Evolutionary conservation across 2,113 vertebrate genomes (phyloP), one percentile per base, ranked within the genome.

Genomic region (Myocastor coypus): DNA sequence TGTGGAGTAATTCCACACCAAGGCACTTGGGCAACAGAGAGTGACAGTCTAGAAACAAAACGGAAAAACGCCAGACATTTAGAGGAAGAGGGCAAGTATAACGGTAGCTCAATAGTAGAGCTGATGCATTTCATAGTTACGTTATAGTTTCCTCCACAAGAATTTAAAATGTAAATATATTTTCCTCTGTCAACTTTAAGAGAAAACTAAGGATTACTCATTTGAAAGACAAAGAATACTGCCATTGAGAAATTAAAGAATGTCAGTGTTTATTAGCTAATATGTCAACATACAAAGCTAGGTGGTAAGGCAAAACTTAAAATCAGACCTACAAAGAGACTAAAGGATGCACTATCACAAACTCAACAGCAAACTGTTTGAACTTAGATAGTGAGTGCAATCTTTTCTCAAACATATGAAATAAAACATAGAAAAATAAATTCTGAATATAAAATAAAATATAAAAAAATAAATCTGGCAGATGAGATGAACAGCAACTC

Each of bases 21-120:
- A 98, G 98, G 98, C 98, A 98, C 98, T 99, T 98, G 98, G 98
- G 97, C 98, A 99, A 97, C 98, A 99, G 83, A 99, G 98, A 91
- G 98, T 98, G 97, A 99, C 97, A 75, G 98, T 98, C 98, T 99
- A 96, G 68, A 98, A 92, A 83, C 3, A 61, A 69, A 97, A 40
- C 0, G 26, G 57, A 37, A 32, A 64, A 52, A 64, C 34, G 26
- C 11, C 77, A 57, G 52, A 28, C 1, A n/a, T 22, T 87, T 22
- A 50, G 55, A 89, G 82, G 30, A 46, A 57, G 0, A 55, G 32
- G 22, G 59, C 55, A 59, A 75, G 22, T 7, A 1, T 24, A 40
- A 68, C 14, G 32, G 26, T 1, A 32, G 50, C 42, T 69, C 17
- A 71, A 40, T 34, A 22, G 52, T 40, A 52, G 61, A 73, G 71